These are phyloP conservation scores for Heteromormyrus szaboi DNA, from an alignment of 2,797 vertebrate species.

Conservation along the genomic window DNA sequence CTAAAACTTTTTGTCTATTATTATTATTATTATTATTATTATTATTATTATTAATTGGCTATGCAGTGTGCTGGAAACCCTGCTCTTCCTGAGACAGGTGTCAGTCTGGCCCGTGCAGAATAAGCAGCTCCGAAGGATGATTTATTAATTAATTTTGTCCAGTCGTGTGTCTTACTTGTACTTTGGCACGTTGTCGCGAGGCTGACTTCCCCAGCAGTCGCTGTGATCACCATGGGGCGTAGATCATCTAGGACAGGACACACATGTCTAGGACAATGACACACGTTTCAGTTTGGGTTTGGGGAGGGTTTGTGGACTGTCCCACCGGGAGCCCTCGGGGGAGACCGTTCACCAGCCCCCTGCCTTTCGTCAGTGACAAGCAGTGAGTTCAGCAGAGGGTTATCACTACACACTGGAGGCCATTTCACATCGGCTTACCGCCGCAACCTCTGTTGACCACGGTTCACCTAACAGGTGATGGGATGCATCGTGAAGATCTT, in stretches of 20 bases:
- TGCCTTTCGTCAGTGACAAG: neutral
- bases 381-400: neutral
- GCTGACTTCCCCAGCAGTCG: neutral
- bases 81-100: neutral
- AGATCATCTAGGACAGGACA: neutral
- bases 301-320: neutral
- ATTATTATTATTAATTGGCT: neutral
- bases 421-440: neutral
- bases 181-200: neutral
- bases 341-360: neutral
- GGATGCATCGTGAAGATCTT: neutral
- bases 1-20: neutral
- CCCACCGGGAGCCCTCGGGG: neutral
- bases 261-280: neutral
- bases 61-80: neutral
- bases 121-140: neutral
- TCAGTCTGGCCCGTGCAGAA: neutral
- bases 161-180: neutral
- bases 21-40: neutral
- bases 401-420: neutral
- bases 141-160: neutral
- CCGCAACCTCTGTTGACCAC: neutral
- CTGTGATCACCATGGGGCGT: neutral
- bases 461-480: neutral
- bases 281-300: neutral